Evolutionary conservation across 2,113 vertebrate genomes (phyloP).

Genomic region (Zootoca vivipara): DNA sequence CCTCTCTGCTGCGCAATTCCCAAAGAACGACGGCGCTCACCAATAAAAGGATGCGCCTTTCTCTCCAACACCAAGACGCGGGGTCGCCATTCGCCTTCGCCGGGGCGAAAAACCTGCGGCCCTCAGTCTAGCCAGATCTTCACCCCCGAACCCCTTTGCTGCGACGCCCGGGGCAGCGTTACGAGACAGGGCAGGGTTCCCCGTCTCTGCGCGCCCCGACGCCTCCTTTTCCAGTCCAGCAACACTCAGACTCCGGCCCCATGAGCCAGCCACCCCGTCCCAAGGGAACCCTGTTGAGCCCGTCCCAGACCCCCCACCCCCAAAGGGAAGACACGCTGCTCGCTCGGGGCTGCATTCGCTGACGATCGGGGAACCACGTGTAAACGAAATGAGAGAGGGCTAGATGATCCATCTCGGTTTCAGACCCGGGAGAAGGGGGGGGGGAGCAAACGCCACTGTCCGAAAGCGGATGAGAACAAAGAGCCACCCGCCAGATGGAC

Average conservation of each 20-base stretch:
- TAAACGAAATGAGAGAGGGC: background rate
- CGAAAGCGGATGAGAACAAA: constrained; percentile 12
- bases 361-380: background rate
- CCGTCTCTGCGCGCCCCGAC: too few relatives aligned
- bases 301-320: background rate
- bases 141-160: background rate
- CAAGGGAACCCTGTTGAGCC: too few relatives aligned
- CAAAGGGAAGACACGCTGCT: too few relatives aligned
- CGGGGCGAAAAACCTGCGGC: background rate
- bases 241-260: too few relatives aligned
- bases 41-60: background rate
- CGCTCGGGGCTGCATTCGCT: background rate
- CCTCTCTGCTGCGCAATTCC: background rate
- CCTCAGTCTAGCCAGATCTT: too few relatives aligned
- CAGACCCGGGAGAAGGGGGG: too few relatives aligned
- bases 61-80: too few relatives aligned
- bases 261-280: background rate
- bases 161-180: background rate
- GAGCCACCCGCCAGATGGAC: background rate
- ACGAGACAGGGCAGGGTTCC: background rate
- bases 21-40: background rate
- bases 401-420: too few relatives aligned
- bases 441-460: background rate
- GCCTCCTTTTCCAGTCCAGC: background rate
- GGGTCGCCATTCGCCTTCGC: background rate